phyloP scores from a whole-genome alignment of 2,888 invertebrate genomes.

The Nephrotoma appendiculata region DNA sequence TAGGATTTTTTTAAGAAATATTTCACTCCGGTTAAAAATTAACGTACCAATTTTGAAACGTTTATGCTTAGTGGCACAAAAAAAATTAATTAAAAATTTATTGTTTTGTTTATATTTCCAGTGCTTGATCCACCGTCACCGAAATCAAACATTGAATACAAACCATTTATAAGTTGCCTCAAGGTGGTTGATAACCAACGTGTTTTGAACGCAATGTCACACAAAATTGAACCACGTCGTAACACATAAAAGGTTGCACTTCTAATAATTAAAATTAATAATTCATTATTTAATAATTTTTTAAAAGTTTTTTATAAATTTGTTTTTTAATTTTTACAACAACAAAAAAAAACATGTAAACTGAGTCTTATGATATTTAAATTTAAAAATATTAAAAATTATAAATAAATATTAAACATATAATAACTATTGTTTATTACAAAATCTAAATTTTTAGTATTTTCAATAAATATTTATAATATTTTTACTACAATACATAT shows the following conservation, averaged over 20 bases:
- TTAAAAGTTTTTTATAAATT: neutral
- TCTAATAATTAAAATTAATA: neutral
- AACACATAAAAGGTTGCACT: neutral
- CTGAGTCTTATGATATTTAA: neutral
- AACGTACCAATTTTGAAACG: too few species aligned
- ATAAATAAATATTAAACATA: neutral
- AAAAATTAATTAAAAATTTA: neutral
- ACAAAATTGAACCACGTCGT: constrained; percentile 54
- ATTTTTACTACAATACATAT: neutral
- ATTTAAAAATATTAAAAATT: neutral
- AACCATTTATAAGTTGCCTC: constrained; percentile 54
- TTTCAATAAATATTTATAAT: neutral
- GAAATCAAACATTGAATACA: constrained; percentile 53
- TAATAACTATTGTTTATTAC: neutral
- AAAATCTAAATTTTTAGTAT: neutral
- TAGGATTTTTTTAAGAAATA: too few species aligned
- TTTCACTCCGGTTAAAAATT: too few species aligned
- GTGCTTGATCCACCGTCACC: constrained; percentile 55
- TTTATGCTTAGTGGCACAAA: too few species aligned
- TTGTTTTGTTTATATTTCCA: constrained; percentile 24
- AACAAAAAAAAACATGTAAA: neutral
- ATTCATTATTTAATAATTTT: constrained; percentile 4
- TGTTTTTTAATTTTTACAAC: neutral
- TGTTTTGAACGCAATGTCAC: constrained; percentile 59
- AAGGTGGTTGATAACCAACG: constrained; percentile 69